phyloP scores from a whole-genome alignment of 1,140 invertebrate genomes.

The Neodiprion fabricii region DNA sequence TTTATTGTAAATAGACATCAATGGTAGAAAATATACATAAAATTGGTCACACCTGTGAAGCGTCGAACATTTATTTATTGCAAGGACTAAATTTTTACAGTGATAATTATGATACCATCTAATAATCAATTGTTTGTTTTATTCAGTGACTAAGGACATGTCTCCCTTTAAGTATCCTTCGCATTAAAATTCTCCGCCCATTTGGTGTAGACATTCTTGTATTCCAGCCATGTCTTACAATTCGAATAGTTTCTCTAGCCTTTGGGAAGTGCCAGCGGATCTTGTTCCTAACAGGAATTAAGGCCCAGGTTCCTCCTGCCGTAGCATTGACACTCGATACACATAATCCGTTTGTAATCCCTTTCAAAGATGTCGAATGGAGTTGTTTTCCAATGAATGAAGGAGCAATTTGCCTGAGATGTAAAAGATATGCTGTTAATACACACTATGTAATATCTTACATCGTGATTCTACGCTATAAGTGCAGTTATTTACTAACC shows the following conservation, averaged over 20 bases:
- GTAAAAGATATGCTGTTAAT: slow-evolving; percentile 38
- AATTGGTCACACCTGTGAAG: not conserved
- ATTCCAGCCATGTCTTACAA: slow-evolving; percentile 73
- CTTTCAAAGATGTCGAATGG: slow-evolving; percentile 10
- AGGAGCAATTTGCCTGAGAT: slow-evolving; percentile 35
- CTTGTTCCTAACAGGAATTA: slow-evolving; percentile 54
- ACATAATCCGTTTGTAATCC: slow-evolving; percentile 5
- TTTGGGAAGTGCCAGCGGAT: slow-evolving; percentile 74
- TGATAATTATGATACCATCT: slow-evolving; percentile 5
- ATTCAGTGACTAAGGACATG: slow-evolving; percentile 72
- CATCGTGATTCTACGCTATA: too few relatives aligned
- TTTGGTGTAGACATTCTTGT: slow-evolving; percentile 70
- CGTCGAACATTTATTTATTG: slow-evolving; percentile 19
- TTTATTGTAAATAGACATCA: too few relatives aligned
- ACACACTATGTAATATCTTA: too few relatives aligned
- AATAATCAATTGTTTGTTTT: slow-evolving; percentile 5
- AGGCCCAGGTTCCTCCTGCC: slow-evolving; percentile 32
- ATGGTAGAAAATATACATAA: too few relatives aligned
- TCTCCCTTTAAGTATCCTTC: slow-evolving; percentile 76
- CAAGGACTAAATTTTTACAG: not conserved
- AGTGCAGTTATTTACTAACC: too few relatives aligned
- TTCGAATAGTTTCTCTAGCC: slow-evolving; percentile 73
- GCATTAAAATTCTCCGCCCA: slow-evolving; percentile 75
- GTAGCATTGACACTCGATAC: slow-evolving; percentile 19
- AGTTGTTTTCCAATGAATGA: slow-evolving; percentile 17